A percentile compares a stretch with the other conserved stretches of the same genome.
Conservation (phyloP, 2,888 invertebrate genomes). For the Gerris lacustris region DNA sequence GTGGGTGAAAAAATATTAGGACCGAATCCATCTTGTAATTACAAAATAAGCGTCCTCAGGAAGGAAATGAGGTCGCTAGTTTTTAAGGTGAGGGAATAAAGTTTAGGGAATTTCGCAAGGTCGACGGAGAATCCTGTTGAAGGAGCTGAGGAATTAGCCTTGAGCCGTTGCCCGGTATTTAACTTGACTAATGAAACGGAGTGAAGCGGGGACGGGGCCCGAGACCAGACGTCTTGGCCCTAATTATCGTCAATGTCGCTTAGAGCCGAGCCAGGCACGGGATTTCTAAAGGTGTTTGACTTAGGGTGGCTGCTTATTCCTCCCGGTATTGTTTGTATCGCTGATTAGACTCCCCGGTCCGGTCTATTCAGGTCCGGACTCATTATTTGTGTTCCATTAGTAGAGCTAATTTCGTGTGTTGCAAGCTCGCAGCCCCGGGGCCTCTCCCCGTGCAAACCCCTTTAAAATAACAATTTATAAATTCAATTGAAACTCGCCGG, state of each 20-base stretch:
- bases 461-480: conserved; percentile 5
- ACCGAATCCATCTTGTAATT: too few species aligned
- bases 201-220: neutral
- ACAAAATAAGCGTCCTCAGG: too few species aligned
- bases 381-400: conserved; percentile 3
- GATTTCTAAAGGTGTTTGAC: neutral
- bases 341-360: neutral
- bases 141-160: too few species aligned
- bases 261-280: too few species aligned
- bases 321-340: neutral
- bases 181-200: neutral
- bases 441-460: neutral
- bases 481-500: neutral
- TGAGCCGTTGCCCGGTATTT: too few species aligned
- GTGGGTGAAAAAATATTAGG: too few species aligned
- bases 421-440: too few species aligned
- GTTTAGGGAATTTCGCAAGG: too few species aligned
- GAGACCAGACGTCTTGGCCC: neutral
- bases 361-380: neutral
- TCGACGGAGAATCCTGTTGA: too few species aligned
- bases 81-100: too few species aligned
- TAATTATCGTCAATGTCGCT: too few species aligned
- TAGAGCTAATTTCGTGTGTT: neutral
- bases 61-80: too few species aligned
- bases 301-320: neutral